Evolutionary conservation across 2,888 invertebrate genomes (phyloP), one percentile per base, ranked within the genome.

Genomic region (Tachina lurida): DNA sequence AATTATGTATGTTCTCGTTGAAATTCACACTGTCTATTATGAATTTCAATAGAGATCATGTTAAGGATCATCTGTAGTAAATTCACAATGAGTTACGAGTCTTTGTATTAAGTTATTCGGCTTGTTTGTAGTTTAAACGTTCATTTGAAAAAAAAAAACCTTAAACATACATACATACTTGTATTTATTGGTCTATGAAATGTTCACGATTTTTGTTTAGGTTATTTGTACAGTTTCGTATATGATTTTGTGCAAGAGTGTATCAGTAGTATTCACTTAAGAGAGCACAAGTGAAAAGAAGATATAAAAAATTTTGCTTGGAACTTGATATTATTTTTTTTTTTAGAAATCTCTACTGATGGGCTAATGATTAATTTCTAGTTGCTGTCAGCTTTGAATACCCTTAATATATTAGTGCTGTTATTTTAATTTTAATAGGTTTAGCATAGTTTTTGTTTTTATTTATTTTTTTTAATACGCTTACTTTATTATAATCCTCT

Each of bases 31-130:
- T 65, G 65, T 58, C 31, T 31, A 75, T 84, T 84, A 75, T 62
- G 41, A 68, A 79, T 74, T 80, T 80, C 80, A 75, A 75, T 75
- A 65, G 67, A 84, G 84, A 79, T 84, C 84, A 84, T 76, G 84
- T 80, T 80, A 80, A 80, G 84, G 84, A 84, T 84, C 84, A 84
- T 68, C 78, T 71, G 47, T 56, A 65, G 63, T 56, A 71, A 65
- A 79, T 73, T 73, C 39, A 43, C 12, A 65, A 67, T 58, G 17
- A 60, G n/a, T 41, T 52, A 31, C 5, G 8, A 54, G 47, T 56
- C 71, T 79, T 79, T 79, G 79, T 71, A 63, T 47, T 45, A 54
- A 54, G 10, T 47, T 49, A 17, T 70, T 19, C 56, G 3, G n/a
- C 31, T 60, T 52, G 70, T 76, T 80, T 71, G 56, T 43, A 60